phyloP scores from a whole-genome alignment of 2,888 invertebrate genomes.

The Ormia ochracea region DNA sequence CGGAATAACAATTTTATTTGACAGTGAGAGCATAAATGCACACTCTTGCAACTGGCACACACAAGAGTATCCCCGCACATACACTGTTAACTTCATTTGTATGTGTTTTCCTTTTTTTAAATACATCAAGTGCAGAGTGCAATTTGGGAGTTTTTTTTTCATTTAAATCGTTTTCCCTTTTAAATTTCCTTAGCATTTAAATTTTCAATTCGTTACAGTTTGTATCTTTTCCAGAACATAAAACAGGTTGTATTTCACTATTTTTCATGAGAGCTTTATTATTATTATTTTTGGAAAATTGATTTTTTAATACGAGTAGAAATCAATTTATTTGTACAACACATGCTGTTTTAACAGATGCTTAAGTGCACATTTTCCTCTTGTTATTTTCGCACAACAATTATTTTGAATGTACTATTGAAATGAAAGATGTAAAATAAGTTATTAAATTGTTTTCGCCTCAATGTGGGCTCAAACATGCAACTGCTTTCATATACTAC shows the following conservation, averaged over 20 bases:
- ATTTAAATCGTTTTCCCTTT: too few relatives aligned
- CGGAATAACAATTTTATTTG: constrained; percentile 27
- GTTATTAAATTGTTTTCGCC: neutral
- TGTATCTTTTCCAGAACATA: too few relatives aligned
- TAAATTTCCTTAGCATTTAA: too few relatives aligned
- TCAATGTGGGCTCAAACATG: neutral
- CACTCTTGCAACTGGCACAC: neutral
- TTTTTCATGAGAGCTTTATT: too few relatives aligned
- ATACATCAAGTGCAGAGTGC: too few relatives aligned
- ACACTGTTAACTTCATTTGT: neutral
- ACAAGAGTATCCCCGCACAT: neutral
- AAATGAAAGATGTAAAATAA: constrained; percentile 2
- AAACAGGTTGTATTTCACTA: too few relatives aligned
- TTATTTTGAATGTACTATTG: neutral
- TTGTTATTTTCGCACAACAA: neutral
- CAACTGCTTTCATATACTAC: too few relatives aligned
- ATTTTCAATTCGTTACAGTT: too few relatives aligned
- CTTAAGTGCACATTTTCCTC: neutral
- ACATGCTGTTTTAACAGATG: neutral
- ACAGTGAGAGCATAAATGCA: constrained; percentile 11
- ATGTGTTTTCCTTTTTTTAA: neutral
- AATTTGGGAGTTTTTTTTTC: too few relatives aligned
- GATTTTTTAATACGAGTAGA: too few relatives aligned
- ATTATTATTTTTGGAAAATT: neutral
- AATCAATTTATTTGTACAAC: neutral